Base-by-base conservation (phyloP, 1,140 invertebrate genomes). In the Helicorthomorpha holstii region DNA sequence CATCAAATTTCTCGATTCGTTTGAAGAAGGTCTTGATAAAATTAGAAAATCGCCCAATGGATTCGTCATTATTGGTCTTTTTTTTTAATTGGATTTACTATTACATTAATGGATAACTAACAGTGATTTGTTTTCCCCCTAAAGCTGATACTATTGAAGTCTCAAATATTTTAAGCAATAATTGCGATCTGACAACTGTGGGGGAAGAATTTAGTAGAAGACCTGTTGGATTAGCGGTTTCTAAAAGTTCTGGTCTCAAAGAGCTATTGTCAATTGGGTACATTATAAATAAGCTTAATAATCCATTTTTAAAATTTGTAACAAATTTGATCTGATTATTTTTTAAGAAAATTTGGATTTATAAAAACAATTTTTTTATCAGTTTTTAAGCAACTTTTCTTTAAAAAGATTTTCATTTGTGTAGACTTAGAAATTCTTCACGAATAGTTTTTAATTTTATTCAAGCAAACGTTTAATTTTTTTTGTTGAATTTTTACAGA, bases 201-300 rank as follows among this genome's bases (percentile, higher is more conserved):
- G 94, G 94, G 0, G 89, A 95, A 56, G 92, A 97, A 65, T 98
- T 98, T 64, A 95, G 90, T 1, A 72, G 91, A 34, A 97, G 97
- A 64, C 93, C 93, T 0, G 94, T 95, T 60, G 92, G 93, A 0
- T 82, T 97, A 29, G 93, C 90, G 1, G 91, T 97, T 0, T 91
- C 95, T 64, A 88, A 95, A 65, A 90, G 90, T 3, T 95, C 91
- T 0, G 84, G 88, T 3, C 69, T 98, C 2, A 66, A 70, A 59
- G 69, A 69, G 52, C 57, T 69, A 48, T 58, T 73, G 14, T 73
- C 70, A 89, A 88, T 64, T 46, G 19, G 21, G 19, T 46, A 25
- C 19, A 46, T 4, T 46, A 25, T 46, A 21, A 10, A 22, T 41
- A 46, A 10, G 7, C 25, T 46, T 46, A 46, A 22, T 7, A 46